Percentiles rank a stretch among this genome's conserved stretches.
Conservation (phyloP, 1,140 invertebrate species). For the Cyclina sinensis region DNA sequence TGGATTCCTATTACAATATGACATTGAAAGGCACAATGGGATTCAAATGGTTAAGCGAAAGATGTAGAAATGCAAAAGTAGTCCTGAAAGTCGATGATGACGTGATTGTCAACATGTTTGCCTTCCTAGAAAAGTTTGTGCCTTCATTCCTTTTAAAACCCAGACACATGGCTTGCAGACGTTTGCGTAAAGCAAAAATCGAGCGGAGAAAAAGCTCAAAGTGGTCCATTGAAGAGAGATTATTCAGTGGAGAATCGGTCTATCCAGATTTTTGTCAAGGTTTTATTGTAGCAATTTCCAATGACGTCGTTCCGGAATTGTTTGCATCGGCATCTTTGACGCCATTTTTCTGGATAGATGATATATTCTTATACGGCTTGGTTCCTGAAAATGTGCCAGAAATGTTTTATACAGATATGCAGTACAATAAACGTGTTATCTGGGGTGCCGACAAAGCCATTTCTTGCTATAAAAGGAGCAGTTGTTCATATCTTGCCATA, state of each 20-base stretch:
- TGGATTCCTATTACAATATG: slow-evolving; percentile 77
- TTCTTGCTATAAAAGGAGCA: not conserved
- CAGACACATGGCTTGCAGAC: slow-evolving; percentile 60
- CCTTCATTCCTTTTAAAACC: not conserved
- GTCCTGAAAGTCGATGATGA: slow-evolving; percentile 97
- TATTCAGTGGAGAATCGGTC: slow-evolving; percentile 28
- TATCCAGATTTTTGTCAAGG: slow-evolving; percentile 84
- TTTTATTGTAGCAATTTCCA: slow-evolving; percentile 82
- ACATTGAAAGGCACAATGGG: slow-evolving; percentile 92
- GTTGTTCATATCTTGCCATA: not conserved
- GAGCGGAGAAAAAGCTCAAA: slow-evolving; percentile 12
- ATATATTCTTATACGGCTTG: slow-evolving; percentile 82
- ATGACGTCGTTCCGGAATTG: slow-evolving; percentile 80
- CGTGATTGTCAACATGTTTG: slow-evolving; percentile 92
- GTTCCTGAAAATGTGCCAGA: slow-evolving; percentile 63
- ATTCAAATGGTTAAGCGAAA: slow-evolving; percentile 91
- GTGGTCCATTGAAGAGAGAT: slow-evolving; percentile 47
- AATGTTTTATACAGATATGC: not conserved
- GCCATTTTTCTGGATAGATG: slow-evolving; percentile 69
- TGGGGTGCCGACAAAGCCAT: not conserved
- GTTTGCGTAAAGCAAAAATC: slow-evolving; percentile 17
- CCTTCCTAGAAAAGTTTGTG: slow-evolving; percentile 42
- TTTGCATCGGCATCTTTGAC: slow-evolving; percentile 72
- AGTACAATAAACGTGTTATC: not conserved
- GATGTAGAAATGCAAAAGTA: slow-evolving; percentile 90